Conservation (phyloP, 1,140 invertebrate genomes). For the Diachasma alloeum region DNA sequence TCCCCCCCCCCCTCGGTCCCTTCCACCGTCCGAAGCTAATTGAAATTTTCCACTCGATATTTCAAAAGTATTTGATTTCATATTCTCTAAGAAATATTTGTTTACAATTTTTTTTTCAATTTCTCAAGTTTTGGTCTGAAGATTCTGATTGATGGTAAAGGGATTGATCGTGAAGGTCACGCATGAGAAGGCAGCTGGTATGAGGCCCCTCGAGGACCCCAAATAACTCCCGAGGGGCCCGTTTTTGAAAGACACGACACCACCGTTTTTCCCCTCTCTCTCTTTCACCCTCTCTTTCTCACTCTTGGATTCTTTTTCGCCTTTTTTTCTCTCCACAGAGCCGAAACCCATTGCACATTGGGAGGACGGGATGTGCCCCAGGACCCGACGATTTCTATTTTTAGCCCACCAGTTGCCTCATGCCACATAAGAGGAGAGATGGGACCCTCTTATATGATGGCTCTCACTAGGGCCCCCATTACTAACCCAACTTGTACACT, state of each 20-base stretch:
- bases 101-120: neutral
- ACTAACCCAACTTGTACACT: neutral
- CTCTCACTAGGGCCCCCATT: slow-evolving; percentile 1
- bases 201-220: neutral
- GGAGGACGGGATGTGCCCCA: neutral
- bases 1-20: too few species aligned
- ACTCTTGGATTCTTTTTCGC: neutral
- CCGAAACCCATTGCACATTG: neutral
- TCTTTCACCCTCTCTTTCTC: neutral
- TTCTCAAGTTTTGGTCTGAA: neutral
- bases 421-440: slow-evolving; percentile 23
- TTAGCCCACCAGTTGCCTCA: slow-evolving; percentile 19
- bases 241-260: neutral
- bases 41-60: neutral
- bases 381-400: slow-evolving; percentile 21
- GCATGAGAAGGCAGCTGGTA: neutral
- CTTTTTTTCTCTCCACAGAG: neutral
- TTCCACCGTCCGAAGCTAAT: neutral
- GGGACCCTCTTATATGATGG: slow-evolving; percentile 36
- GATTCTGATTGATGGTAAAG: neutral
- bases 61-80: neutral
- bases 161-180: neutral
- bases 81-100: too few species aligned
- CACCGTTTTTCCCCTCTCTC: neutral
- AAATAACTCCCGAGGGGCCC: slow-evolving; percentile 6